A percentile compares a stretch with the other conserved stretches of the same genome.
phyloP scores from a whole-genome alignment of 1,140 invertebrate genomes.

The Hypothenemus hampei region DNA sequence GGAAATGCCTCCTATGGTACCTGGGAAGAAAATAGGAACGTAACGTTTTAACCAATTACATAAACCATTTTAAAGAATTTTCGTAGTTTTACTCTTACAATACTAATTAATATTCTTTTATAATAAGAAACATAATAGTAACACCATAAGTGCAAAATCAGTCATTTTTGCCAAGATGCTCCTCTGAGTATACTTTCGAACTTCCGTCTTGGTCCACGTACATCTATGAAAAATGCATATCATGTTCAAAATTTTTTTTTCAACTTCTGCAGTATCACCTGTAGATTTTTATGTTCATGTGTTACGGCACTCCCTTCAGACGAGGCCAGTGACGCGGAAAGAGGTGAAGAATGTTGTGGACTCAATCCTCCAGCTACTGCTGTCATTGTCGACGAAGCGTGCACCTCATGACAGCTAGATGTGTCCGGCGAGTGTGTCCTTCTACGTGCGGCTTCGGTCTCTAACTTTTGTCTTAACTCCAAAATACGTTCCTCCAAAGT shows the following conservation, averaged over 20 bases:
- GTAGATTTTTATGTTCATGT: conserved; percentile 48
- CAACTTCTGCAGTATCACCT: conserved; percentile 43
- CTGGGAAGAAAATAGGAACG: conserved; percentile 31
- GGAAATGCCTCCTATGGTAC: conserved; percentile 35
- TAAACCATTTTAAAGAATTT: neutral
- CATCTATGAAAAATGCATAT: conserved; percentile 14
- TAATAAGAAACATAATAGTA: conserved; percentile 12
- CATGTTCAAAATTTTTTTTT: conserved; percentile 1
- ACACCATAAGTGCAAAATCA: conserved; percentile 31
- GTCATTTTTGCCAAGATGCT: conserved; percentile 25
- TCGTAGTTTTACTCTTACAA: conserved; percentile 13
- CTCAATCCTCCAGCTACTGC: conserved; percentile 46
- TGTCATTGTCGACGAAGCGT: conserved; percentile 46
- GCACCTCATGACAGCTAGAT: conserved; percentile 46
- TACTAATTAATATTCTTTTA: conserved; percentile 12
- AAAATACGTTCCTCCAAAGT: conserved; percentile 62
- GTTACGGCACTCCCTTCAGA: conserved; percentile 51
- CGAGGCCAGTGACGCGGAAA: conserved; percentile 53
- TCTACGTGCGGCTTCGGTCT: conserved; percentile 35
- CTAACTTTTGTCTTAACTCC: conserved; percentile 55
- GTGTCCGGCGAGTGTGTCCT: conserved; percentile 38
- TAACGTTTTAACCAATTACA: conserved; percentile 11
- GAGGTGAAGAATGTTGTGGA: conserved; percentile 48
- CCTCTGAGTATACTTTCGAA: conserved; percentile 8
- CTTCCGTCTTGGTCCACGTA: conserved; percentile 30